Percentiles rank a stretch among this genome's conserved stretches.
Conservation (phyloP, 2,113 vertebrate species). For the Rhipidura dahli region DNA sequence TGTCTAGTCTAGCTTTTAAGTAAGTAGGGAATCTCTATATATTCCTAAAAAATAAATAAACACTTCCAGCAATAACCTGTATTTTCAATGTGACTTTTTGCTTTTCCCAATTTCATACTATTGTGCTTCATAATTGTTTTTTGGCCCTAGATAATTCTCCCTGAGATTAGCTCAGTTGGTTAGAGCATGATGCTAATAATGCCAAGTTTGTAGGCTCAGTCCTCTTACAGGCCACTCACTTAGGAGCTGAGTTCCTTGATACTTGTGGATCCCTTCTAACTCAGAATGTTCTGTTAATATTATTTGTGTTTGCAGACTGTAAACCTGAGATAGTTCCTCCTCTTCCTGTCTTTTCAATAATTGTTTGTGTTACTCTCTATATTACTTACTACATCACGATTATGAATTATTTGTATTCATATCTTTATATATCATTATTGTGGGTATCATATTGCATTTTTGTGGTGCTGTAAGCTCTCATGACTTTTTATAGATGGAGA, state of each 20-base stretch:
- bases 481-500: neutral
- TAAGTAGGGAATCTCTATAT: neutral
- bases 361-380: neutral
- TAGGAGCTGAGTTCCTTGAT: neutral
- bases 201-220: neutral
- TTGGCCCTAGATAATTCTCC: neutral
- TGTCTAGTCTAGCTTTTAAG: neutral
- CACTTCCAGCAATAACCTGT: neutral
- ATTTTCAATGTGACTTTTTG: neutral
- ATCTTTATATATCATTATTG: neutral
- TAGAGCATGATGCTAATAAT: neutral
- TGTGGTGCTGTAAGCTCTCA: neutral
- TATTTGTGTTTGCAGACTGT: neutral
- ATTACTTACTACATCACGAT: neutral
- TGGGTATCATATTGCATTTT: neutral
- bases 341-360: neutral
- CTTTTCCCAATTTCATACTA: neutral
- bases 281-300: neutral
- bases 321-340: neutral
- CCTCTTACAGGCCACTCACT: neutral
- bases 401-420: neutral
- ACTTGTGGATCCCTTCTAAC: neutral
- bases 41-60: neutral
- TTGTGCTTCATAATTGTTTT: neutral
- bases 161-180: neutral